Evolutionary conservation across 2,113 vertebrate genomes (phyloP).

Genomic region (Himantopus leucocephalus): DNA sequence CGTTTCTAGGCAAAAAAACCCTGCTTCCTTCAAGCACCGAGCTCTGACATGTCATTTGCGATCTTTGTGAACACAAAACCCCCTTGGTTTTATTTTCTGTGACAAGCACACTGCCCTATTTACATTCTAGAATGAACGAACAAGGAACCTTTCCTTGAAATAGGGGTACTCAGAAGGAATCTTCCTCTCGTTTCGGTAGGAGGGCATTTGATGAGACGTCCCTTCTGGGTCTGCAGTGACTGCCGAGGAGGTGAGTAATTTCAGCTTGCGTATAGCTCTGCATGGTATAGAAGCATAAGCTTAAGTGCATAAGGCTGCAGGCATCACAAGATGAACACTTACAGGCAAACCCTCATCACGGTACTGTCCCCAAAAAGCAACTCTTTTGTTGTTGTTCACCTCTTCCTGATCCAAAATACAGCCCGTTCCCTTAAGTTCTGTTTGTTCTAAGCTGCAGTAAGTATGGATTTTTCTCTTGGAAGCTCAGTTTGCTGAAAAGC

Average conservation of each 20-base stretch:
- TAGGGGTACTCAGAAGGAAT: neutral
- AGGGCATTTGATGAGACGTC: neutral
- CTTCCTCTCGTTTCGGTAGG: neutral
- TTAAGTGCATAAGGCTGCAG: neutral
- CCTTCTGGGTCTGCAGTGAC: neutral
- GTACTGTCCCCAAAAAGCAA: neutral
- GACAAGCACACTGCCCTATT: neutral
- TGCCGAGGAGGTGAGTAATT: neutral
- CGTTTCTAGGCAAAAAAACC: neutral
- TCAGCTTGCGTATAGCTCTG: rapidly evolving
- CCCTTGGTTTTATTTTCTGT: slow-evolving; percentile 8
- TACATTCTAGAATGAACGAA: slow-evolving; percentile 2
- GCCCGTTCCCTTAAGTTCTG: neutral
- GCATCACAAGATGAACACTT: neutral
- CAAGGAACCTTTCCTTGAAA: neutral
- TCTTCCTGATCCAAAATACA: neutral
- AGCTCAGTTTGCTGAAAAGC: neutral
- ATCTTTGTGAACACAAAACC: neutral
- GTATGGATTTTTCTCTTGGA: neutral
- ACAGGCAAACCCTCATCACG: rapidly evolving
- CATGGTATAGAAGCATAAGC: rapidly evolving
- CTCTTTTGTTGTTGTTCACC: too few species aligned
- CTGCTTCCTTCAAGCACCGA: slow-evolving; percentile 11
- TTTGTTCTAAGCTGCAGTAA: neutral
- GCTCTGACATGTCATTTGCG: neutral